A percentile compares a stretch with the other conserved stretches of the same genome.
Conservation (phyloP, 2,888 invertebrate species). For the Yponomeuta evonymella region DNA sequence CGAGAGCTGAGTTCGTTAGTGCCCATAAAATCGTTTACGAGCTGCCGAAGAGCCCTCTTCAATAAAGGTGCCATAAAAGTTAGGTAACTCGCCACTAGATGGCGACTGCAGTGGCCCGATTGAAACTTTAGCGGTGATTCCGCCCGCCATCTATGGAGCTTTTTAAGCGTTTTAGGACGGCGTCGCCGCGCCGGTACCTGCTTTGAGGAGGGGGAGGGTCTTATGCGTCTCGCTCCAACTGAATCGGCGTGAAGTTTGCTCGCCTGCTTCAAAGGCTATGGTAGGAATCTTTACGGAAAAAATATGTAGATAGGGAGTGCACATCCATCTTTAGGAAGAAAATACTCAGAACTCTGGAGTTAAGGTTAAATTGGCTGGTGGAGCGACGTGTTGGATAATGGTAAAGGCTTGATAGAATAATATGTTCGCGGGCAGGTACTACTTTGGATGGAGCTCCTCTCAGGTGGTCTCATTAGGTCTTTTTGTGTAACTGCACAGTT, state of each 20-base stretch:
- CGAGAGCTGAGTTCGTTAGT: slow-evolving; percentile 71
- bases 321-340: background rate
- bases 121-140: slow-evolving; percentile 67
- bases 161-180: slow-evolving; percentile 62
- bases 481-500: slow-evolving; percentile 28
- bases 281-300: background rate
- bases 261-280: background rate
- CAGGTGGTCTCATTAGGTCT: slow-evolving; percentile 64
- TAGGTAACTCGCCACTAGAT: slow-evolving; percentile 72
- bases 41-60: slow-evolving; percentile 75
- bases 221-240: slow-evolving; percentile 9
- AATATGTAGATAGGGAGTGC: background rate
- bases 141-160: slow-evolving; percentile 73
- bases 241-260: background rate
- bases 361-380: background rate
- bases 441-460: slow-evolving; percentile 28
- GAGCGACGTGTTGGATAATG: slow-evolving; percentile 3
- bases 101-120: slow-evolving; percentile 70
- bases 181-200: slow-evolving; percentile 20
- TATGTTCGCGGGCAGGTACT: slow-evolving; percentile 43
- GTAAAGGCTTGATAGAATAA: slow-evolving; percentile 36
- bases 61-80: slow-evolving; percentile 75
- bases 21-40: slow-evolving; percentile 75
- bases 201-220: slow-evolving; percentile 34
- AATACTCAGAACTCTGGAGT: background rate